Percentiles rank a stretch among this genome's conserved stretches.
Conservation (phyloP, 2,888 invertebrate species). For the Nasonovia ribisnigri region DNA sequence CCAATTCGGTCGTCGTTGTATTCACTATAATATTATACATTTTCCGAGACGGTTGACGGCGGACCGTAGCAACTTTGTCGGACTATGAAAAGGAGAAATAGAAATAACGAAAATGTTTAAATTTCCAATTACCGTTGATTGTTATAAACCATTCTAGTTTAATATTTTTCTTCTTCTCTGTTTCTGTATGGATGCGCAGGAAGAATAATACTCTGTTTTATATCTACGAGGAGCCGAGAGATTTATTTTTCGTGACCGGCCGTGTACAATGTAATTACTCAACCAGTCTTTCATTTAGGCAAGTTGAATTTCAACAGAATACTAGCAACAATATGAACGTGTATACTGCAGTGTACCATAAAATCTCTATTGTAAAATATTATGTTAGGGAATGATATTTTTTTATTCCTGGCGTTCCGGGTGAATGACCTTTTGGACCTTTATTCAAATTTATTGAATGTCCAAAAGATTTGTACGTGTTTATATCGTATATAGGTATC, state of each 20-base stretch:
- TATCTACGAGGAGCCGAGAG: neutral
- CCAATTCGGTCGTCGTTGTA: neutral
- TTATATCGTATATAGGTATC: neutral
- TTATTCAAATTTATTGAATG: neutral
- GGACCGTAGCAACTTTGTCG: neutral
- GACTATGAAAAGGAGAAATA: neutral
- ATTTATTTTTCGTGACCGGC: slow-evolving; percentile 34
- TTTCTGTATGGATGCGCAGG: neutral
- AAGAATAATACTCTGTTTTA: slow-evolving; percentile 31
- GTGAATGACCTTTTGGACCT: neutral
- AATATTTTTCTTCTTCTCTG: neutral
- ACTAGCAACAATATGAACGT: neutral
- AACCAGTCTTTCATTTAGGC: slow-evolving; percentile 43
- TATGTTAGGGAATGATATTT: slow-evolving; percentile 7
- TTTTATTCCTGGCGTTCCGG: neutral
- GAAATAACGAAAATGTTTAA: neutral
- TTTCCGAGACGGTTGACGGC: neutral
- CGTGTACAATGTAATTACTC: slow-evolving; percentile 28
- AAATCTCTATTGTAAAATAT: neutral
- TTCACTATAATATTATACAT: neutral
- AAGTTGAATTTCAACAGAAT: slow-evolving; percentile 27
- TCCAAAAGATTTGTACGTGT: neutral
- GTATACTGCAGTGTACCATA: neutral
- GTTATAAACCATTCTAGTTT: slow-evolving; percentile 25
- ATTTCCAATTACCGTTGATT: slow-evolving; percentile 5